Evolutionary conservation across 2,113 vertebrate species (phyloP), one percentile per base, ranked within the genome.

Genomic region (Chaetops frenatus): DNA sequence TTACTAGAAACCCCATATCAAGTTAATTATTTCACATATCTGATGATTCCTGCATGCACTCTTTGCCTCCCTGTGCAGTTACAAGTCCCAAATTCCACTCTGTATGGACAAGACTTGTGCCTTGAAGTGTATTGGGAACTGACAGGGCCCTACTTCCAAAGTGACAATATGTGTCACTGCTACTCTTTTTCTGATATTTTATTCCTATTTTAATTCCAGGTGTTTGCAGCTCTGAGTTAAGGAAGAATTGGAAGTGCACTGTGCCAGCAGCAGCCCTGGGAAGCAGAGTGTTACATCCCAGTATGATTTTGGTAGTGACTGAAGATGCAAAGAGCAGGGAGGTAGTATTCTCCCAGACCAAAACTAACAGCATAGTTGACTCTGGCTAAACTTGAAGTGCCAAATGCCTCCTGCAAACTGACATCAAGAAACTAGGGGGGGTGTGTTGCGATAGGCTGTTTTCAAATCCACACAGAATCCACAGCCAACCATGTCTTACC

Each of bases 21-120:
- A 65, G 25, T 36, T 24, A 48, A 65, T 45, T n/a, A 69, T 80
- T 81, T 93, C 29, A 28, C 4, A 1, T 22, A 28, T 7, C 21
- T 83, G 33, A 27, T 64, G 10, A 54, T 23, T 92, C n/a, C 62
- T 81, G 36, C 10, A 13, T 54, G 27, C 11, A 12, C 3, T 38
- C 38, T 62, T 54, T 54, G 18, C 36, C 20, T 57, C 33, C 16
- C 23, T 81, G 62, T 62, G 56, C 48, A 42, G 71, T 31, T 58
- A n/a, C 40, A 64, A 6, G 1, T 22, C 25, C 29, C 28, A 29
- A 51, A 61, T 80, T 87, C 36, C 16, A 28, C 45, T 65, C 23
- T 35, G 0, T 25, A 0, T 22, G 29, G 28, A 21, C 7, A 60
- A 65, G 45, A 42, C 4, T 7, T n/a, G 33, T 57, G n/a, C 23